These are phyloP conservation scores for Pantherophis alleghaniensis DNA, from an alignment of 2,797 vertebrate genomes.

Conservation along the genomic window DNA sequence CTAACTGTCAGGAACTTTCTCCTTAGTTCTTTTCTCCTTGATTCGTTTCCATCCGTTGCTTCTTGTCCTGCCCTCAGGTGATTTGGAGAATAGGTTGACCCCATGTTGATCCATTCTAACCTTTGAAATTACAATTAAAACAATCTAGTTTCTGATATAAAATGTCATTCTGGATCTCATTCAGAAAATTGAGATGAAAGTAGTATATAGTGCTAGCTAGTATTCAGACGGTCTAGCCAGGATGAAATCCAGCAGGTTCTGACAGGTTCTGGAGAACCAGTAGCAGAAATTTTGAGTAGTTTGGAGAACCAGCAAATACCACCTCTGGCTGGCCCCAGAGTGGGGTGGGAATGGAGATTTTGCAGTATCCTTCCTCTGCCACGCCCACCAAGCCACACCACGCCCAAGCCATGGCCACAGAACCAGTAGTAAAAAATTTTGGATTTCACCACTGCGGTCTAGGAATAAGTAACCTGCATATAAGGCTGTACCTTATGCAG, in stretches of 20 bases:
- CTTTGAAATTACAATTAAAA: not conserved
- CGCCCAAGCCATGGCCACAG: no score
- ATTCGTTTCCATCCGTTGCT: not conserved
- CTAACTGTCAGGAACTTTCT: not conserved
- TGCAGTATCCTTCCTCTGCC: no score
- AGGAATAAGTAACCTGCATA: not conserved
- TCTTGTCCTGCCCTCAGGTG: not conserved
- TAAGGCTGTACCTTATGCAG: not conserved
- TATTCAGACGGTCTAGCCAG: no score
- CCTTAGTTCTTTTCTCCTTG: not conserved
- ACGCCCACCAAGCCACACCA: no score
- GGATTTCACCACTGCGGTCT: no score
- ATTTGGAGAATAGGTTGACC: not conserved
- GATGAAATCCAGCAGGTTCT: no score
- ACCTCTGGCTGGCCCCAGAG: no score
- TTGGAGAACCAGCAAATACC: no score
- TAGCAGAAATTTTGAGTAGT: no score
- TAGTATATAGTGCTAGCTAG: not conserved
- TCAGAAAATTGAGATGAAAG: not conserved
- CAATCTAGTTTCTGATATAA: not conserved
- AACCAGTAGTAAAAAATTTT: no score
- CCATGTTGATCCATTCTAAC: not conserved
- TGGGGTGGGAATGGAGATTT: no score
- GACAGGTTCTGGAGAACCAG: no score
- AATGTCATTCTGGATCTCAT: not conserved